These are phyloP conservation scores for Cephalopterus ornatus DNA, from an alignment of 2,113 vertebrate genomes.

Conservation along the genomic window DNA sequence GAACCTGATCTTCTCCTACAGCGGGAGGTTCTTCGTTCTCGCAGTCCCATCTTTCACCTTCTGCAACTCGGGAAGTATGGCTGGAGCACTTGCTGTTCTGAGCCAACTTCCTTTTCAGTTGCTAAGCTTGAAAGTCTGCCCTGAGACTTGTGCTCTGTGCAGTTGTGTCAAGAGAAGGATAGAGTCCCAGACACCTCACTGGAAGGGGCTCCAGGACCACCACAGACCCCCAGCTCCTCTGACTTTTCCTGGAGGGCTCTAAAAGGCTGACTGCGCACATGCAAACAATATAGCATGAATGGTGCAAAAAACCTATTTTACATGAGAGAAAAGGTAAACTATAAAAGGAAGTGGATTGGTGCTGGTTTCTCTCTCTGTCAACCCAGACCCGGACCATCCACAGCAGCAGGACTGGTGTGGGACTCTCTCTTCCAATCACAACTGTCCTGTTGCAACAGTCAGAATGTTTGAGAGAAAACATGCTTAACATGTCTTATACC, in stretches of 20 bases:
- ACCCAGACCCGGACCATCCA: too few relatives aligned
- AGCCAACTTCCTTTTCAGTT: background rate
- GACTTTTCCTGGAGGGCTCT: background rate
- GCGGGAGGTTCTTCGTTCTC: background rate
- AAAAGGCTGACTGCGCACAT: background rate
- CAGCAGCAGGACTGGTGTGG: too few relatives aligned
- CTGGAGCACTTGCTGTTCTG: background rate
- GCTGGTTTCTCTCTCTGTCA: too few relatives aligned
- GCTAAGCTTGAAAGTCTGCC: background rate
- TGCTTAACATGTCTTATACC: background rate
- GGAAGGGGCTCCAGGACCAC: background rate
- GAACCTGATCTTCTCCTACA: background rate
- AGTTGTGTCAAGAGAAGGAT: background rate
- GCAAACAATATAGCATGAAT: background rate
- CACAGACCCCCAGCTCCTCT: background rate
- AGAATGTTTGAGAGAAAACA: background rate
- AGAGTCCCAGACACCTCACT: background rate
- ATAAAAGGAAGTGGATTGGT: background rate
- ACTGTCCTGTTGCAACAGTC: too few relatives aligned
- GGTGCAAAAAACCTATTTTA: background rate
- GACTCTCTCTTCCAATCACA: background rate
- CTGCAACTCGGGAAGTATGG: background rate
- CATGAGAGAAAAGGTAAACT: background rate
- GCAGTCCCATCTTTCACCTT: background rate
- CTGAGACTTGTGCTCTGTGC: background rate